phyloP scores from a whole-genome alignment of 37 sponge, comb jelly and placozoan species.

The Cladorhizidae sp. region DNA sequence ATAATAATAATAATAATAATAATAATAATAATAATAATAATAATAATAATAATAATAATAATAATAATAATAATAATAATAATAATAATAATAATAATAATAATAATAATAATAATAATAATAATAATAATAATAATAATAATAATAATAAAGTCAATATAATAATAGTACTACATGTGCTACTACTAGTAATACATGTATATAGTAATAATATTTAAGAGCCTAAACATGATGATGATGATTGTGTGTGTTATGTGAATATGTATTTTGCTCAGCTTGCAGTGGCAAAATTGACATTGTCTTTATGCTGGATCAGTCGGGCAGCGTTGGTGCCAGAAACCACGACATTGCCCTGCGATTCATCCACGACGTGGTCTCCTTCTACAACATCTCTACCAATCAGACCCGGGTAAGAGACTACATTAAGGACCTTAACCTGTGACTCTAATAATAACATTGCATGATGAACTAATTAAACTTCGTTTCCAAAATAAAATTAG shows the following conservation, averaged over 20 bases:
- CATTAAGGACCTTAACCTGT: neutral
- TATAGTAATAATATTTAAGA: neutral
- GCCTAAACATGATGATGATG: too few species aligned
- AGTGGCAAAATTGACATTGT: conserved; percentile 66
- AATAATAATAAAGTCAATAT: neutral
- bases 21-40: neutral
- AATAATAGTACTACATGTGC: neutral
- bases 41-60: neutral
- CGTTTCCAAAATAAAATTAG: too few species aligned
- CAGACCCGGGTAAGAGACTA: conserved; percentile 53
- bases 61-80: neutral
- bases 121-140: neutral
- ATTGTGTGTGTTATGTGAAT: neutral
- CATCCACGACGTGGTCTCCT: conserved; percentile 56
- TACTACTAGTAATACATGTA: neutral
- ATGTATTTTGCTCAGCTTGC: conserved; percentile 53
- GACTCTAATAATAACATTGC: too few species aligned
- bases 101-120: neutral
- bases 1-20: neutral
- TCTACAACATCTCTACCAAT: conserved; percentile 66
- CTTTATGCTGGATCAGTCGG: conserved; percentile 85
- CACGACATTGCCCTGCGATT: conserved; percentile 66
- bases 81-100: neutral
- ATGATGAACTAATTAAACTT: too few species aligned
- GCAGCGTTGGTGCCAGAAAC: conserved; percentile 76